phyloP scores from a whole-genome alignment of 2,888 invertebrate species.

The Eilema caniola region DNA sequence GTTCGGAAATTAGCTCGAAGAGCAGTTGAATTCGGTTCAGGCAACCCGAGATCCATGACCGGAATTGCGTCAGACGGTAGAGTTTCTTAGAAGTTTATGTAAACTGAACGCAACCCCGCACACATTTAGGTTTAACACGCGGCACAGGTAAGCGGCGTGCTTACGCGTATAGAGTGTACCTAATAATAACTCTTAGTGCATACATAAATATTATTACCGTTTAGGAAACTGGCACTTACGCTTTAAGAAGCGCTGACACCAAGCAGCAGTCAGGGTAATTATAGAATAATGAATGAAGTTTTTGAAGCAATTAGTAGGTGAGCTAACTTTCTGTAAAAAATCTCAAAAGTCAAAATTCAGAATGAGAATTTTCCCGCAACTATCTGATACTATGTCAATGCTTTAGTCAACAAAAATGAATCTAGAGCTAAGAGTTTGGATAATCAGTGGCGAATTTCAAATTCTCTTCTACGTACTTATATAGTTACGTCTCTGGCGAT shows the following conservation, averaged over 20 bases:
- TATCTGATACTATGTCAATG: conserved; percentile 13
- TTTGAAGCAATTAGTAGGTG: not conserved
- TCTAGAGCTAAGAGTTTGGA: too few species aligned
- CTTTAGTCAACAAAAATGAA: too few species aligned
- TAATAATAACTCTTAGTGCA: conserved; percentile 51
- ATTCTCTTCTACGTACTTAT: too few species aligned
- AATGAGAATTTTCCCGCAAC: not conserved
- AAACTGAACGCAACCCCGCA: conserved; percentile 72
- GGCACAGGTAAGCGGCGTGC: conserved; percentile 53
- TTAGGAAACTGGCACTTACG: conserved; percentile 26
- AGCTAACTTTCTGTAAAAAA: not conserved
- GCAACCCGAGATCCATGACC: conserved; percentile 78
- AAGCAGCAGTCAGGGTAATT: not conserved
- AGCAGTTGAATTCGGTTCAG: conserved; percentile 77
- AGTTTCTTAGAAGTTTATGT: conserved; percentile 81
- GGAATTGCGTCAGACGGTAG: conserved; percentile 82
- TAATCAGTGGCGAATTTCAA: too few species aligned
- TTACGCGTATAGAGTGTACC: conserved; percentile 47
- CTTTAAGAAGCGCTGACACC: not conserved
- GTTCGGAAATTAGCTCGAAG: conserved; percentile 85
- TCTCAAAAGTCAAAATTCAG: not conserved
- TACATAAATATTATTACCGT: conserved; percentile 32
- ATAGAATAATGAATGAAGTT: not conserved
- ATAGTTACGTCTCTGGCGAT: too few species aligned
- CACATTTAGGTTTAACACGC: conserved; percentile 70